These are phyloP conservation scores for Tokudaia tokunoshimensis DNA, from an alignment of 2,797 vertebrate species.

Conservation along the genomic window DNA sequence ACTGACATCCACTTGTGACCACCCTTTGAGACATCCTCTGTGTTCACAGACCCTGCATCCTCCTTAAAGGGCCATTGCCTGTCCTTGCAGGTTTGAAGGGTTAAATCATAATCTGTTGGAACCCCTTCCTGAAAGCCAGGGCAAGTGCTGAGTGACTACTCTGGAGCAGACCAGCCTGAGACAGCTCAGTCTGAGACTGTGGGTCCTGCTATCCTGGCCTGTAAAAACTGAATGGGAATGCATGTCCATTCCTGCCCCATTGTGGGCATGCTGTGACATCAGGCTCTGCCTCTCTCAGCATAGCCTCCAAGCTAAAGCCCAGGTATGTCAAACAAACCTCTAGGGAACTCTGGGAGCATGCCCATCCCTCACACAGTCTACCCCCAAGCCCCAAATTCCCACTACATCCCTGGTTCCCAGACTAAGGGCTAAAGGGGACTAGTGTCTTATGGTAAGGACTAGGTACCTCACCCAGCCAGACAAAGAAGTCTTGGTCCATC, in stretches of 20 bases:
- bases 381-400: too few species aligned
- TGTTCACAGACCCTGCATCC: background rate
- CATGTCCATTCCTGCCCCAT: background rate
- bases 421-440: background rate
- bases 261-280: too few species aligned
- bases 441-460: background rate
- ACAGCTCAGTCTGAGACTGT: background rate
- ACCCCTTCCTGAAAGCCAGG: background rate
- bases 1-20: too few species aligned
- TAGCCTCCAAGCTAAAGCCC: background rate
- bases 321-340: background rate
- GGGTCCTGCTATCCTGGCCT: background rate
- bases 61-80: background rate
- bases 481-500: background rate
- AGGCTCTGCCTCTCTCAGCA: background rate
- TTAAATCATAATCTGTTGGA: background rate
- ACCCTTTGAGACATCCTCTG: background rate
- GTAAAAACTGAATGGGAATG: background rate
- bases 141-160: background rate
- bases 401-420: background rate
- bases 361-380: background rate
- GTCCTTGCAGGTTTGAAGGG: background rate
- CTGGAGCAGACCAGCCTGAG: background rate
- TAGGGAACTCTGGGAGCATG: background rate
- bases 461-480: background rate